Conservation (phyloP, 2,113 vertebrate species). For the Atherinomorus stipes region DNA sequence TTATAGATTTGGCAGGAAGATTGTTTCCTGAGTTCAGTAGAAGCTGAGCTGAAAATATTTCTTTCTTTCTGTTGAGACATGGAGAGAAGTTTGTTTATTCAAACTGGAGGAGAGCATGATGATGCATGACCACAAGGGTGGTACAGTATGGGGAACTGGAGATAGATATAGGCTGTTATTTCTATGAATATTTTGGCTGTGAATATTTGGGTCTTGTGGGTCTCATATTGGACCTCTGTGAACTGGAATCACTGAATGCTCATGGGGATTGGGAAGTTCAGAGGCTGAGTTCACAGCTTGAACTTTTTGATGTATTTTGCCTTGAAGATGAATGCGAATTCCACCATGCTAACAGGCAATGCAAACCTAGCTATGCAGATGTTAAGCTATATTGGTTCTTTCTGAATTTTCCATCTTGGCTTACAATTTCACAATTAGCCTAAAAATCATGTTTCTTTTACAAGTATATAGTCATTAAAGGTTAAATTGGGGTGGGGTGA, state of each 20-base stretch:
- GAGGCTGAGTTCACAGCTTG: no score
- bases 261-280: no score
- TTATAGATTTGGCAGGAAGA: conserved; percentile 32
- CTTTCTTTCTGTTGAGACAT: not conserved
- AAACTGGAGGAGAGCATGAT: not conserved
- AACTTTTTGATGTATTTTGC: no score
- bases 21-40: conserved; percentile 26
- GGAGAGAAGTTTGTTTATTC: not conserved
- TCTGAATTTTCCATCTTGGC: not conserved
- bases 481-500: no score
- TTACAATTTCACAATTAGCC: not conserved
- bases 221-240: no score
- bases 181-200: no score
- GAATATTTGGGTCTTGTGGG: no score
- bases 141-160: not conserved
- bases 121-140: not conserved
- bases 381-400: not conserved
- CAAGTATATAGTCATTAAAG: not conserved
- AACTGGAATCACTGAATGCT: no score
- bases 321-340: not conserved
- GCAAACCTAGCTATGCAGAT: not conserved
- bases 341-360: not conserved
- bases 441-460: not conserved
- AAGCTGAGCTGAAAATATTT: conserved; percentile 6
- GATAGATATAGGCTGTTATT: not conserved